Evolutionary conservation across 2,113 vertebrate genomes (phyloP).

Genomic region (Malaclemys terrapin): DNA sequence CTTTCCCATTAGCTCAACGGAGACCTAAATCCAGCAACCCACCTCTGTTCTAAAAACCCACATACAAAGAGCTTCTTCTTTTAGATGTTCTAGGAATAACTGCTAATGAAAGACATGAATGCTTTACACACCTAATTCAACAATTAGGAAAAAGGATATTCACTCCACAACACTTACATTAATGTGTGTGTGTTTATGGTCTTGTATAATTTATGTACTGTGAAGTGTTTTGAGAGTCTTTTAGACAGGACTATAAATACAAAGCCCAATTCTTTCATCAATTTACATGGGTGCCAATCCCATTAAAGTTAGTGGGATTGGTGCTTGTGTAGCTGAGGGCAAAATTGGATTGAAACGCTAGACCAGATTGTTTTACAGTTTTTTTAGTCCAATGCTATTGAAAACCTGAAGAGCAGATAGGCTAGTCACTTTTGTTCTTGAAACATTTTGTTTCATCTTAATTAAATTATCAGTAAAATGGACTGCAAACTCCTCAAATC

Average conservation of each 20-base stretch:
- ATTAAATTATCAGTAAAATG: not conserved
- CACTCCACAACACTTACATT: not conserved
- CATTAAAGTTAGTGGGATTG: not conserved
- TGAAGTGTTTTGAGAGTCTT: not conserved
- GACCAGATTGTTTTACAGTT: not conserved
- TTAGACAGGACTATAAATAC: not conserved
- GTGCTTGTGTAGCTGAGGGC: not conserved
- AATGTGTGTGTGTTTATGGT: not conserved
- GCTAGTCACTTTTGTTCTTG: not conserved
- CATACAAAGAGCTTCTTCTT: not conserved
- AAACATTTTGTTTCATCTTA: not conserved
- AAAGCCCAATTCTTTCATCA: not conserved
- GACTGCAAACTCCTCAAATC: not conserved
- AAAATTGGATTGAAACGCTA: not conserved
- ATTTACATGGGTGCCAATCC: not conserved
- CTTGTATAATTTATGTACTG: not conserved
- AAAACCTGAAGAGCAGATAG: not conserved
- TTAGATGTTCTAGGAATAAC: not conserved
- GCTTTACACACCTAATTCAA: not conserved
- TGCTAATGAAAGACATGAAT: not conserved
- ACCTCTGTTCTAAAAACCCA: not conserved
- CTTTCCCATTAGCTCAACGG: not conserved
- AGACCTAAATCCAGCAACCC: not conserved
- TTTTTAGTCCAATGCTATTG: not conserved
- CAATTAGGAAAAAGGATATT: not conserved